phyloP scores from a whole-genome alignment of 2,888 invertebrate genomes.

The Bruchidius siliquastri region DNA sequence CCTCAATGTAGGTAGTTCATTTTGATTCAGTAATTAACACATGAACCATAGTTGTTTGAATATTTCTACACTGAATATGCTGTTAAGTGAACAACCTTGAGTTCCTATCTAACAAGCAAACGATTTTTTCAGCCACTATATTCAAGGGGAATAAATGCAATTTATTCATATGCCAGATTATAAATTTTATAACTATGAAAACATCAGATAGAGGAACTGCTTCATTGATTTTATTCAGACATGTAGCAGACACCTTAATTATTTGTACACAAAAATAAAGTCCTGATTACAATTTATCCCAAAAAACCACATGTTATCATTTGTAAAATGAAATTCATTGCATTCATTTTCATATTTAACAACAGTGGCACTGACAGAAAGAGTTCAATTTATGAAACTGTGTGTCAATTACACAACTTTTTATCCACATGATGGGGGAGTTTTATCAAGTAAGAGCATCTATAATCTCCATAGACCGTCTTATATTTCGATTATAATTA shows the following conservation, averaged over 20 bases:
- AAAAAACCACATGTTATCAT: conserved; percentile 16
- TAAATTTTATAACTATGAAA: neutral
- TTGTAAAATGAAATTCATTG: neutral
- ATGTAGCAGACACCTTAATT: neutral
- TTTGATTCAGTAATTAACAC: neutral
- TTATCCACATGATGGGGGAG: too few relatives aligned
- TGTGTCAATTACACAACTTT: too few relatives aligned
- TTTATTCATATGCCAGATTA: neutral
- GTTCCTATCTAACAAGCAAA: neutral
- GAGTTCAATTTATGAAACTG: too few relatives aligned
- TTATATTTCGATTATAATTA: too few relatives aligned
- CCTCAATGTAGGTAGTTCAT: neutral
- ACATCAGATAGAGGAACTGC: neutral
- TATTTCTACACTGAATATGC: neutral
- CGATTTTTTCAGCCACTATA: neutral
- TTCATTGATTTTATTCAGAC: neutral
- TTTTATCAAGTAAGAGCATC: too few relatives aligned
- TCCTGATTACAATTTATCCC: neutral
- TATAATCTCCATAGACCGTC: too few relatives aligned
- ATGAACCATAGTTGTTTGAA: neutral
- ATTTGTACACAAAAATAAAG: neutral
- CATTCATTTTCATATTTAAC: neutral
- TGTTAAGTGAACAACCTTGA: neutral
- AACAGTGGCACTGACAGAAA: too few relatives aligned
- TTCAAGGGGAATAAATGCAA: neutral